Evolutionary conservation across 2,797 vertebrate genomes (phyloP).

Genomic region (Vespertilio murinus): DNA sequence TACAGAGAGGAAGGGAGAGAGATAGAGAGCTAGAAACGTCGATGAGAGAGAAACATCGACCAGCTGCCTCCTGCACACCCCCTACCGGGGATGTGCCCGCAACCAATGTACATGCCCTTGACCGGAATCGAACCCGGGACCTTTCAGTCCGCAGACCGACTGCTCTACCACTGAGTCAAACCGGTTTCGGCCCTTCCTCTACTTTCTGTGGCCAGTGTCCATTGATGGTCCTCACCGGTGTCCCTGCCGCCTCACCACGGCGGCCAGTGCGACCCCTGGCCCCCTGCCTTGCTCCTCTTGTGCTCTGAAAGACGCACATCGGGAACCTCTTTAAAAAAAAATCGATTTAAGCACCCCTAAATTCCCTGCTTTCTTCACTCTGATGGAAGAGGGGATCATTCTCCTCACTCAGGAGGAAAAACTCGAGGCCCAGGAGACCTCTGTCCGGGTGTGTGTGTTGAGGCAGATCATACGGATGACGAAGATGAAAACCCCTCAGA

Average conservation of each 20-base stretch:
- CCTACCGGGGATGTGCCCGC: no score
- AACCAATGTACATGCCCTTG: no score
- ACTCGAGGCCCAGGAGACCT: not conserved
- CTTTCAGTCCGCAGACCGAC: no score
- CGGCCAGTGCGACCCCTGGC: fast-evolving
- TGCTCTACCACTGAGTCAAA: no score
- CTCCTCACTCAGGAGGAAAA: not conserved
- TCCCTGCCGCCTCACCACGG: not conserved
- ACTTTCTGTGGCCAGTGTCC: fast-evolving
- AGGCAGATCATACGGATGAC: constrained; percentile 36
- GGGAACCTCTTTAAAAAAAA: not conserved
- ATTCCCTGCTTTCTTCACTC: not conserved
- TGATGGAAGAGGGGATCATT: not conserved
- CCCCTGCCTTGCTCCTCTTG: not conserved
- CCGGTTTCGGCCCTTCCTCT: no score
- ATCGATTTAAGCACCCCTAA: not conserved
- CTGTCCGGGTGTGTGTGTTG: constrained; percentile 4
- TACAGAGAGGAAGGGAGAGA: no score
- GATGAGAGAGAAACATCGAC: no score
- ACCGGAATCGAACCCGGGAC: no score
- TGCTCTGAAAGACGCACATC: no score
- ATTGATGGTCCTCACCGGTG: fast-evolving
- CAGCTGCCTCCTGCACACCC: no score
- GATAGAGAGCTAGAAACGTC: no score
- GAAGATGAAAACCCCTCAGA: constrained; percentile 44